A percentile compares a stretch with the other conserved stretches of the same genome.
These are phyloP conservation scores for Leptocoma aspasia DNA, from an alignment of 2,113 vertebrate genomes.

Conservation along the genomic window DNA sequence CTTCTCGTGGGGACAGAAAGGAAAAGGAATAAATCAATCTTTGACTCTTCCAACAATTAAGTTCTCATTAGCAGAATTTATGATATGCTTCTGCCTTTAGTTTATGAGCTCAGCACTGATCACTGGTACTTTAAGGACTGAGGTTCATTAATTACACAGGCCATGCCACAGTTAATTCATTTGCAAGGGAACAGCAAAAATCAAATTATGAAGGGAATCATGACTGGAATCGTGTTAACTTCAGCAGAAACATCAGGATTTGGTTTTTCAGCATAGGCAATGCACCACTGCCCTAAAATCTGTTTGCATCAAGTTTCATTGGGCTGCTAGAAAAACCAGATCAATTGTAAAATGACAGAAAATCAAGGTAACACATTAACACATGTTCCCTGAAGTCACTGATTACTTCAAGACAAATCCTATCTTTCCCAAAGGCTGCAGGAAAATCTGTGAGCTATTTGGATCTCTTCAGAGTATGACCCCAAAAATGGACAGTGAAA, in stretches of 20 bases:
- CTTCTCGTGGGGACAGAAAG: not conserved
- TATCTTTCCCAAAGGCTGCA: not conserved
- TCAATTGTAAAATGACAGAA: not conserved
- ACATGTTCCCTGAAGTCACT: fast-evolving
- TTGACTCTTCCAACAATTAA: not conserved
- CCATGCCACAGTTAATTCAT: not conserved
- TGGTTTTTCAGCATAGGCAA: not conserved
- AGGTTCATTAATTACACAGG: not conserved
- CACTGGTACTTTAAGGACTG: not conserved
- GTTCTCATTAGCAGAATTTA: not conserved
- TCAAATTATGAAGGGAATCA: not conserved
- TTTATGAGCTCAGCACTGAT: not conserved
- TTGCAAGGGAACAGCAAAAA: not conserved
- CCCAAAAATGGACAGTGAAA: fast-evolving
- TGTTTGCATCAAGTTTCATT: not conserved
- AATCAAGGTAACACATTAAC: not conserved
- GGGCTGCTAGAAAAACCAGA: not conserved
- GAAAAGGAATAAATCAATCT: not conserved
- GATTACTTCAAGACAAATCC: not conserved
- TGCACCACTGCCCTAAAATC: not conserved
- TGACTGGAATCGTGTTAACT: not conserved
- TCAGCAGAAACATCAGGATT: not conserved
- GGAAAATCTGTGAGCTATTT: not conserved
- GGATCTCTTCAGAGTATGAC: not conserved
- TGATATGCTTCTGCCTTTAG: not conserved